A percentile compares a stretch with the other conserved stretches of the same genome.
These are phyloP conservation scores for Pithys albifrons DNA, from an alignment of 2,113 vertebrate genomes.

Conservation along the genomic window DNA sequence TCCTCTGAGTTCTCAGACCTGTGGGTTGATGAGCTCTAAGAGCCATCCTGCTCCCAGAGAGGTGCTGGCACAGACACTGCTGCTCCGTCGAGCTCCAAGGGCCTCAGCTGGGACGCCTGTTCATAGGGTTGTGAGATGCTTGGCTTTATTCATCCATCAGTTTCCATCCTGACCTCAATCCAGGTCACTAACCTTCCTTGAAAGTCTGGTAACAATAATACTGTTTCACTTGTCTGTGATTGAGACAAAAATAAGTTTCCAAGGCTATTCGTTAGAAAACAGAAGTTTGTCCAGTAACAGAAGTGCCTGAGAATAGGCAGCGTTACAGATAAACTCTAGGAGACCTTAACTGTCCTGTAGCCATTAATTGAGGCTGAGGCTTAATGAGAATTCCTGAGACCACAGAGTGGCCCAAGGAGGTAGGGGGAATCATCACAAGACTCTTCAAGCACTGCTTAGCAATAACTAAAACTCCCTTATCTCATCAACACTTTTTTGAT, in stretches of 20 bases:
- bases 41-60: not conserved
- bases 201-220: not conserved
- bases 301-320: not conserved
- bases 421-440: not conserved
- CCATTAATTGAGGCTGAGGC: not conserved
- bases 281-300: not conserved
- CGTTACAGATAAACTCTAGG: not conserved
- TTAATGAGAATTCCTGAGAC: not conserved
- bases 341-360: fast-evolving
- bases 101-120: fast-evolving
- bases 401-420: not conserved
- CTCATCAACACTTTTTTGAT: not conserved
- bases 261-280: not conserved
- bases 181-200: not conserved
- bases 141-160: not conserved
- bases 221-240: not conserved
- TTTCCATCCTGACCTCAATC: not conserved
- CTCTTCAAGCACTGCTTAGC: not conserved
- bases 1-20: not conserved
- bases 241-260: not conserved
- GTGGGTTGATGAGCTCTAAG: not conserved
- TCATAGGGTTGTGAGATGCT: not conserved
- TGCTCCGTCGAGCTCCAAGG: no score
- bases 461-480: not conserved
- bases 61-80: not conserved